These are phyloP conservation scores for Oedothorax gibbosus DNA, from an alignment of 1,140 invertebrate species.

Conservation along the genomic window DNA sequence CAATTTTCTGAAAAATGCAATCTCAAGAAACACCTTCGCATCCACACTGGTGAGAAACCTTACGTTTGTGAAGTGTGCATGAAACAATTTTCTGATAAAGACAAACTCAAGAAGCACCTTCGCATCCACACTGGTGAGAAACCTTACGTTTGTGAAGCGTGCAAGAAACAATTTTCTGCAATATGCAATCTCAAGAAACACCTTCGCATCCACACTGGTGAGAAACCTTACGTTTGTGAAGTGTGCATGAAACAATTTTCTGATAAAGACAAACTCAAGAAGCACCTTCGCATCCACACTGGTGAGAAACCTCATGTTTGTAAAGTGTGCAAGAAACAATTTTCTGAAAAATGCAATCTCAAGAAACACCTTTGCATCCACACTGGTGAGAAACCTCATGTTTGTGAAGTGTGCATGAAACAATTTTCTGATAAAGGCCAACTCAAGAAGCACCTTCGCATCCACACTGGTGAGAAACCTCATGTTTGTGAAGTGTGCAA, in stretches of 20 bases:
- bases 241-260: constrained; percentile 31
- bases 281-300: constrained; percentile 41
- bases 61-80: constrained; percentile 24
- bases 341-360: constrained; percentile 17
- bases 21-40: no score
- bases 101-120: constrained; percentile 22
- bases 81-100: constrained; percentile 28
- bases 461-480: constrained; percentile 43
- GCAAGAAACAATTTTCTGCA: constrained; percentile 27
- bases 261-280: constrained; percentile 24
- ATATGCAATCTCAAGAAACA: constrained; percentile 13
- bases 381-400: constrained; percentile 24
- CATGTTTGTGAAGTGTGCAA: constrained; percentile 46
- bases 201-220: constrained; percentile 42
- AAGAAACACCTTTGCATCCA: constrained; percentile 37
- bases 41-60: constrained; percentile 66
- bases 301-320: constrained; percentile 47
- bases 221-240: constrained; percentile 32
- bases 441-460: constrained; percentile 2
- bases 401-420: constrained; percentile 17
- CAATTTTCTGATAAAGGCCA: constrained; percentile 28
- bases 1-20: no score
- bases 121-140: constrained; percentile 42
- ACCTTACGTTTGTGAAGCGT: constrained; percentile 30
- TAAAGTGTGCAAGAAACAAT: constrained; percentile 42